These are phyloP conservation scores for Leptarthrus brevirostris DNA, from an alignment of 2,888 invertebrate species.

Conservation along the genomic window DNA sequence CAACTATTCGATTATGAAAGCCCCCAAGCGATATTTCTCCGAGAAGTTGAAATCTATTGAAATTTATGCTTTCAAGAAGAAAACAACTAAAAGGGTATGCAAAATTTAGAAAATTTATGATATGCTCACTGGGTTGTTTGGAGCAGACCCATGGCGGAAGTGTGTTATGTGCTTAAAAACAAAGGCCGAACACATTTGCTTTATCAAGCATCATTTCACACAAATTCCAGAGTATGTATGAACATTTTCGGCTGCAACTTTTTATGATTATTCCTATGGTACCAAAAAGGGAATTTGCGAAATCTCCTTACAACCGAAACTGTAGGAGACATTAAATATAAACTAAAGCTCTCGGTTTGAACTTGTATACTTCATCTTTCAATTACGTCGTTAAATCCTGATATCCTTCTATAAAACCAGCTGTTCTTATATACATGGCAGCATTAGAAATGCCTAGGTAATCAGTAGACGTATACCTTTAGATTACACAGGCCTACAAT, in stretches of 20 bases:
- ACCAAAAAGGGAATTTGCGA: too few species aligned
- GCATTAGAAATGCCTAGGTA: too few species aligned
- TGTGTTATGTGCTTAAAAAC: too few species aligned
- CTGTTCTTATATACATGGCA: conserved; percentile 7
- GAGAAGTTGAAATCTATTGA: conserved; percentile 21
- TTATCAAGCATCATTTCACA: conserved; percentile 9
- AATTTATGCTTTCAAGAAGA: conserved; percentile 11
- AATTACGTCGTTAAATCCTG: conserved; percentile 35
- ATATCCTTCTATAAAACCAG: conserved; percentile 24
- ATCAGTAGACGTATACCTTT: too few species aligned
- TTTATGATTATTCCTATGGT: conserved; percentile 21
- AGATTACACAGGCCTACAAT: too few species aligned
- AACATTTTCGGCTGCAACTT: conserved; percentile 4
- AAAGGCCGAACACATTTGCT: too few species aligned
- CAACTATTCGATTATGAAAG: conserved; percentile 15
- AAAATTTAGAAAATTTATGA: not conserved
- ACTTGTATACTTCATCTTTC: conserved; percentile 23
- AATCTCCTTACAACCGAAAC: too few species aligned
- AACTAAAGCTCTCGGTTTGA: too few species aligned
- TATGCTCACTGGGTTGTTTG: not conserved
- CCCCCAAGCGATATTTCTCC: not conserved
- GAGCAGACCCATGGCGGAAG: too few species aligned
- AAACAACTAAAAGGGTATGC: conserved; percentile 3
- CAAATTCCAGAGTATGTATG: not conserved
- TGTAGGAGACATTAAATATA: too few species aligned